Evolutionary conservation across 1,140 invertebrate genomes (phyloP).

Genomic region (Gonioctena quinquepunctata): DNA sequence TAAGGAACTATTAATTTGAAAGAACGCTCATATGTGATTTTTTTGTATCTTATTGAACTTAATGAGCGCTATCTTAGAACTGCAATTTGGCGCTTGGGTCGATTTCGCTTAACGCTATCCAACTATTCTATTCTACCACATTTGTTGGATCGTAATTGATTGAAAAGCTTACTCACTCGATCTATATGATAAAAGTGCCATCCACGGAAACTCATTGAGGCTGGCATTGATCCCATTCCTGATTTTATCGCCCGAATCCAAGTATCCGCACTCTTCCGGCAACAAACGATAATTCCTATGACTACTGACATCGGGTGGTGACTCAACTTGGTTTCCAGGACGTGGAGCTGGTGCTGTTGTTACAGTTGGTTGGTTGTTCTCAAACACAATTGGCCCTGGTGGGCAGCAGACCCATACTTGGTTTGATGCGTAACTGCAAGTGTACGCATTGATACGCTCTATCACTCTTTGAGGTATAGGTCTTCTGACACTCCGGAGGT

Average conservation of each 20-base stretch:
- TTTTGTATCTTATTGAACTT: no score
- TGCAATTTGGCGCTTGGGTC: no score
- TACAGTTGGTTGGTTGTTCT: not conserved
- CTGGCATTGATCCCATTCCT: constrained; percentile 62
- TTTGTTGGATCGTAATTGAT: no score
- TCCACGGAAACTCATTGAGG: constrained; percentile 69
- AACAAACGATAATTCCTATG: constrained; percentile 63
- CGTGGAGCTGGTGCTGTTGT: not conserved
- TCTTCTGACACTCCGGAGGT: constrained; percentile 33
- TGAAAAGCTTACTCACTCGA: constrained; percentile 52
- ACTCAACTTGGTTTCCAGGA: not conserved
- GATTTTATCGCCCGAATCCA: constrained; percentile 56
- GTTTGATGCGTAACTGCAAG: not conserved
- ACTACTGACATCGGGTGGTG: constrained; percentile 57
- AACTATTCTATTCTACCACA: not conserved
- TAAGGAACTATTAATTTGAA: no score
- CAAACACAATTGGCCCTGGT: constrained; percentile 19
- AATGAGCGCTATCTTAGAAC: no score
- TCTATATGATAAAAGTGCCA: constrained; percentile 64
- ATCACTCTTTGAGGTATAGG: constrained; percentile 43
- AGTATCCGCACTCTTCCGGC: constrained; percentile 52
- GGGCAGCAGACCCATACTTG: constrained; percentile 53
- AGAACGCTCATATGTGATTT: no score
- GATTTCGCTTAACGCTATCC: no score
- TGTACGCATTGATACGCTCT: constrained; percentile 49